Evolutionary conservation across 2,797 vertebrate genomes (phyloP), one percentile per base, ranked within the genome.

Genomic region (Spinus pinus): DNA sequence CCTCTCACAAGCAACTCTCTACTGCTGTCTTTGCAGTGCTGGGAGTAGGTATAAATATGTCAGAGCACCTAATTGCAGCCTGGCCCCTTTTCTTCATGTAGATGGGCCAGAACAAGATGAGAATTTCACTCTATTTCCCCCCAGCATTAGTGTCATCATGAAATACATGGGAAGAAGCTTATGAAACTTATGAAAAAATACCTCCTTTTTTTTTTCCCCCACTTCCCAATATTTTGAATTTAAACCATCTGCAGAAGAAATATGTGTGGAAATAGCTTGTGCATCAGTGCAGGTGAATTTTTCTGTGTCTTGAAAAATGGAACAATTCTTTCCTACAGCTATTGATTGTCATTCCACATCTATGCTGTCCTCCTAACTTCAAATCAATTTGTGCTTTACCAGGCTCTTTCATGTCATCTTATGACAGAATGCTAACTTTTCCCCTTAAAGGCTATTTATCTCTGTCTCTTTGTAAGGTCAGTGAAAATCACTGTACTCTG

Each of bases 321-420:
- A 92, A 89, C 53, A 92, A 82, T 93, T 73, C 44, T 80, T 95
- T 96, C 53, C 83, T 79, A 50, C 66, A 92, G 81, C 77, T 91
- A 95, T 95, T 85, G 81, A 81, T 92, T 80, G 83, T 93, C 87
- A 95, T 94, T 87, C 71, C 60, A 77, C 78, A 90, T 87, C 86
- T 87, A 53, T 71, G 83, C 86, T 94, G 39, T 89, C 78, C 72
- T 93, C 92, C 92, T 96, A 94, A 90, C 83, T 95, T 96, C 83
- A 86, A 81, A 96, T 95, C 94, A 95, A 88, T 96, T 93, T 90
- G 78, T 90, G 64, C 91, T 94, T 96, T 95, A 95, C 86, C 83
- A 94, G 88, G 93, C 54, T 86, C 75, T 86, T 94, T 88, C 70
- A 64, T 93, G 75, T 94, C 93, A 86, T 90, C 83, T 78, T 88